Evolutionary conservation across 2,888 invertebrate genomes (phyloP), one percentile per base, ranked within the genome.

Genomic region (Cylloceria caligata): DNA sequence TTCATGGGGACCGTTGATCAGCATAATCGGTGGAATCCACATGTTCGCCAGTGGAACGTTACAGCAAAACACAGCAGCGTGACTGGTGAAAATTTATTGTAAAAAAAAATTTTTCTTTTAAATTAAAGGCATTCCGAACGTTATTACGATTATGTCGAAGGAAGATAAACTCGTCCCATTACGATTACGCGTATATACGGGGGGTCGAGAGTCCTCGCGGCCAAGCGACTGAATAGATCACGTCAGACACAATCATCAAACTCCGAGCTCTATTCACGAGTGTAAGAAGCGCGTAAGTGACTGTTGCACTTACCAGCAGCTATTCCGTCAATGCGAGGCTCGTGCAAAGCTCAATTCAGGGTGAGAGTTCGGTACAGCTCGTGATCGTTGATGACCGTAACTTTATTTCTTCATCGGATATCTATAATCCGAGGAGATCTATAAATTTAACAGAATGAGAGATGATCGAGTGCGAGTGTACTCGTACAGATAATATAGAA

Each of bases 171-270:
- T 24, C 11, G 27, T 27, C n/a, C 27, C 27, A 13, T 30, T 30
- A 16, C n/a, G 57, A 57, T 52, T 13, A 36, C 30, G 1, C 45
- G 55, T 42, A n/a, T n/a, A n/a, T n/a, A n/a, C n/a, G 11, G 34
- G 13, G 36, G 52, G 3, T 69, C 36, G 24, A 52, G 57, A 34
- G 19, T 21, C 19, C 30, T 34, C 30, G 36, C n/a, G 34, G 7
- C 47, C 57, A 39, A 52, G 45, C 47, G 47, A 65, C 30, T 67
- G 75, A 79, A 75, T 79, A 36, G 49, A 78, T 78, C 55, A 79
- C 74, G 74, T 71, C 45, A 27, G 57, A 45, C 75, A 79, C 71
- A 71, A 69, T 55, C 60, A 82, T 71, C 65, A 75, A 75, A 49
- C 39, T 24, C n/a, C n/a, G 57, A 39, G 45, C 19, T 57, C 42